Evolutionary conservation across 2,797 vertebrate species (phyloP).

Genomic region (Pipistrellus pipistrellus): DNA sequence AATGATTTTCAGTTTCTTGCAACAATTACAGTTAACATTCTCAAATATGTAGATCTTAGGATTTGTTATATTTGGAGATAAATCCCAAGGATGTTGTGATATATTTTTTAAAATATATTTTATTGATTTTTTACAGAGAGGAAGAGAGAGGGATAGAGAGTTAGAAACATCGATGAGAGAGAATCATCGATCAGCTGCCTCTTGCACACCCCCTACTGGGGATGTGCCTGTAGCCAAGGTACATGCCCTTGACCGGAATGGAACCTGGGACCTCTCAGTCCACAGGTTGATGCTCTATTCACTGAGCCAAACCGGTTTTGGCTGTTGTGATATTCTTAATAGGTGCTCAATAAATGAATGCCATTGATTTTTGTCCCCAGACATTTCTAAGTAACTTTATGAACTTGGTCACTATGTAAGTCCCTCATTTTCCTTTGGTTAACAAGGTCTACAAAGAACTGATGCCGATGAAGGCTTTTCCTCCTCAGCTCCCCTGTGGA

Average conservation of each 20-base stretch:
- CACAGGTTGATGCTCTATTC: no score
- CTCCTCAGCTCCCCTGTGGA: background rate
- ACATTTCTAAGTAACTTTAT: constrained; percentile 2
- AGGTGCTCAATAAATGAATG: constrained; percentile 42
- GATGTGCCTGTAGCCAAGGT: no score
- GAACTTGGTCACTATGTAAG: background rate
- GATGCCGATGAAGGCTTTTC: background rate
- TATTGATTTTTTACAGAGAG: no score
- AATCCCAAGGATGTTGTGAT: background rate
- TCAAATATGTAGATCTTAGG: constrained; percentile 20
- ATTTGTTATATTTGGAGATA: constrained; percentile 12
- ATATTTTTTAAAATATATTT: no score
- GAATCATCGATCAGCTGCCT: no score
- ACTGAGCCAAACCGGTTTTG: no score
- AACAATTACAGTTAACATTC: background rate
- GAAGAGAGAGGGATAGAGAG: no score
- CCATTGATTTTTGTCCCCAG: constrained; percentile 37
- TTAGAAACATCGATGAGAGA: no score
- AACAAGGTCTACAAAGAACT: background rate
- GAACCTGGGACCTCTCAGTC: no score
- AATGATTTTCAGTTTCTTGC: constrained; percentile 47
- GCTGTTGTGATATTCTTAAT: background rate
- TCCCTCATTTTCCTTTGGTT: background rate
- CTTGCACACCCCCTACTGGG: no score
- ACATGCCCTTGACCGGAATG: no score